Conservation (phyloP, 2,113 vertebrate species). For the Sitta europaea region DNA sequence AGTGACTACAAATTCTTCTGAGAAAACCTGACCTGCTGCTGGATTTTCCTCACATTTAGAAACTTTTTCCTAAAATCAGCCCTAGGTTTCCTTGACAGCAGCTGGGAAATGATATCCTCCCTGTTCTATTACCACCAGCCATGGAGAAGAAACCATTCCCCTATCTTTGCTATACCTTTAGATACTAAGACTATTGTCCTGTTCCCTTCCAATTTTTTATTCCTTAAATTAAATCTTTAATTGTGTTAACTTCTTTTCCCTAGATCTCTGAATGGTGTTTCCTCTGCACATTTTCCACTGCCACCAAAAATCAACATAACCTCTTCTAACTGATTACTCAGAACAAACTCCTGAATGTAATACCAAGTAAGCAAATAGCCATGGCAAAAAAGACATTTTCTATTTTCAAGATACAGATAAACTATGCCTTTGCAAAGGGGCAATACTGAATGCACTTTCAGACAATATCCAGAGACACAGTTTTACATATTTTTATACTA, state of each 20-base stretch:
- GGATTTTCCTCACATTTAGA: not conserved
- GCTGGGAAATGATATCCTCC: rapidly evolving
- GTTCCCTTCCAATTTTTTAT: not conserved
- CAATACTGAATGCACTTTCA: not conserved
- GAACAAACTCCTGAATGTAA: not conserved
- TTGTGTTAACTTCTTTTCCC: not conserved
- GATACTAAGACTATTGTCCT: not conserved
- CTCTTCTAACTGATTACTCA: not conserved
- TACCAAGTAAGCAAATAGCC: not conserved
- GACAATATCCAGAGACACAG: not conserved
- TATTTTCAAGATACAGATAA: not conserved
- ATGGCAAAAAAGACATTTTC: not conserved
- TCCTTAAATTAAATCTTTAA: not conserved
- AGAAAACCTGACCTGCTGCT: not conserved
- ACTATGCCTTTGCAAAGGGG: not conserved
- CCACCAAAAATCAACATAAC: not conserved
- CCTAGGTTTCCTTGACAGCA: not conserved
- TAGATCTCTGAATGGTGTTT: not conserved
- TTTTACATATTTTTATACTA: not conserved
- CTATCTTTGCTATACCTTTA: not conserved
- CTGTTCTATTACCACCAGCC: rapidly evolving
- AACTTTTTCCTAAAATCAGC: not conserved
- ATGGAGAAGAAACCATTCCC: not conserved
- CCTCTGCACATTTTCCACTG: not conserved
- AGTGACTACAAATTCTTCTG: not conserved